Base-by-base conservation (phyloP, 1,140 invertebrate genomes). In the Holotrichia oblita region DNA sequence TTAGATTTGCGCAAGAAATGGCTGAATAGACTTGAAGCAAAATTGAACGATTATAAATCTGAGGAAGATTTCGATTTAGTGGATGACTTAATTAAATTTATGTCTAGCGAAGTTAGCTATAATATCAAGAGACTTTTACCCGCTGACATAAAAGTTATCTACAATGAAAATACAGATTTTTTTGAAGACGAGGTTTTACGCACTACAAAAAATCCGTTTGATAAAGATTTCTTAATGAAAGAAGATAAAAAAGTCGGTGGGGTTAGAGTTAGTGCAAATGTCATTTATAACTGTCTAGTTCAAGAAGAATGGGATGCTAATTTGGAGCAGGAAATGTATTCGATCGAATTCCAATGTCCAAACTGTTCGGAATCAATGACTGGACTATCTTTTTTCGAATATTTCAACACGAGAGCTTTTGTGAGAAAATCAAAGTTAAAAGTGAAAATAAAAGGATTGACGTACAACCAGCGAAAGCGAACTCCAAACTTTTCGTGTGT, bases 251-350 rank as follows among this genome's bases (percentile, higher is more conserved):
- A 90, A 82, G 97, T 97, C 88, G 97, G 97, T 20, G 97, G 97
- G 0, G 86, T 96, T 41, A 91, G 92, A 82, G 88, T 98, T 3
- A 94, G 93, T 6, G 92, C 94, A 78, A 95, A 94, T 88, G 90
- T 98, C 14, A 93, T 94, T 74, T 98, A 94, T 87, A 93, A 94
- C 85, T 97, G 97, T 94, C 95, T 89, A 89, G 87, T 88, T 75
- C 80, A 84, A 80, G 84, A 85, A 27, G 81, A 85, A 24, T 86
- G 84, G 84, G 78, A 81, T 2, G 79, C 77, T 40, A 91, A 84
- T 84, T 93, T 75, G 82, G 89, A 59, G 91, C 92, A 86, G 89
- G 87, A 77, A 90, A 90, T 74, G 91, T 91, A 91, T 92, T 76
- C 88, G 90, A 77, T 79, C 6, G 74, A 77, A 4, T 83, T 82